Evolutionary conservation across 2,888 invertebrate genomes (phyloP).

Genomic region (Drosophila multiciliata): DNA sequence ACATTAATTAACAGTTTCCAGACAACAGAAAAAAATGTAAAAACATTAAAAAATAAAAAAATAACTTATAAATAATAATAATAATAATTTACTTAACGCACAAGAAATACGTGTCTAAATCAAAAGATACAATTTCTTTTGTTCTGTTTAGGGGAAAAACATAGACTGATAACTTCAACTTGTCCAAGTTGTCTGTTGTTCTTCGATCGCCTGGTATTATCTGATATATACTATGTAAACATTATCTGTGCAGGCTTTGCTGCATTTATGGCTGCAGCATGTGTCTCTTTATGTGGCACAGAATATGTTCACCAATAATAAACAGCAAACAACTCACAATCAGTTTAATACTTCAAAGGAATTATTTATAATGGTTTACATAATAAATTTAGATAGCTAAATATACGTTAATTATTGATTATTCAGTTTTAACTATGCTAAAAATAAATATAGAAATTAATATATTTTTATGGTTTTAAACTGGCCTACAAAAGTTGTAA

Average conservation of each 20-base stretch:
- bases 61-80: slow-evolving; percentile 10
- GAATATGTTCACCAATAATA: neutral
- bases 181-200: neutral
- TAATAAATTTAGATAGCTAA: neutral
- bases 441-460: neutral
- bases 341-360: neutral
- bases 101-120: neutral
- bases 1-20: slow-evolving; percentile 30
- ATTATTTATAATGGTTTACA: neutral
- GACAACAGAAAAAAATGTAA: slow-evolving; percentile 39
- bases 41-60: slow-evolving; percentile 31
- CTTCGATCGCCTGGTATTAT: slow-evolving; percentile 14
- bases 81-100: neutral
- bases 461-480: too few species aligned
- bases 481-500: neutral
- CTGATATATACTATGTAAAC: slow-evolving; percentile 3
- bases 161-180: slow-evolving; percentile 9
- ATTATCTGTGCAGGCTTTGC: slow-evolving; percentile 8
- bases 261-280: slow-evolving; percentile 2
- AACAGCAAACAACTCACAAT: neutral
- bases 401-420: neutral
- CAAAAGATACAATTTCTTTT: neutral
- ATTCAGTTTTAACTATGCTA: too few species aligned
- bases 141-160: slow-evolving; percentile 3
- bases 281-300: slow-evolving; percentile 7